A percentile compares a stretch with the other conserved stretches of the same genome.
Conservation (phyloP, 1,140 invertebrate species). For the Tetraneura akinire region DNA sequence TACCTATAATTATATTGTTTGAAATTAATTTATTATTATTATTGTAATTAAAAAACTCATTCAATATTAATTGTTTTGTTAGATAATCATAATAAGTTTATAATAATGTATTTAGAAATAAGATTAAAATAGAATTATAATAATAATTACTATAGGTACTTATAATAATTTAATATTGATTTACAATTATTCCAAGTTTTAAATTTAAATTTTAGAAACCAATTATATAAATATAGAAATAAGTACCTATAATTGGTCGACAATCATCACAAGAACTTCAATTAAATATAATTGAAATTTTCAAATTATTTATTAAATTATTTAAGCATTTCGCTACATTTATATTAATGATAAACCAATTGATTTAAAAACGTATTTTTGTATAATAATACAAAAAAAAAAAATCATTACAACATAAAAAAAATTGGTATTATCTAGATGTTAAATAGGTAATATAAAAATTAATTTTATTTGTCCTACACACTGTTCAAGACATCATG, state of each 20-base stretch:
- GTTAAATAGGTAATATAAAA: too few relatives aligned
- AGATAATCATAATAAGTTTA: too few relatives aligned
- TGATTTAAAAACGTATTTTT: not conserved
- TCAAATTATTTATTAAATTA: not conserved
- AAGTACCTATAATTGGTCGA: too few relatives aligned
- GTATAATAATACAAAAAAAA: not conserved
- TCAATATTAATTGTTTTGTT: too few relatives aligned
- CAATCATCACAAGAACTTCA: too few relatives aligned
- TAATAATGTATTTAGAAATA: not conserved
- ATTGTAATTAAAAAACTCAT: too few relatives aligned
- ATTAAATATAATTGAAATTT: too few relatives aligned
- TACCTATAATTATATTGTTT: not conserved
- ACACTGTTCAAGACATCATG: not conserved
- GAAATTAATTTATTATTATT: not conserved
- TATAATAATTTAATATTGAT: not conserved
- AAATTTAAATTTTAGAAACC: too few relatives aligned
- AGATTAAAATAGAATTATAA: not conserved
- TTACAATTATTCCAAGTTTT: not conserved
- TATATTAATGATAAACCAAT: not conserved
- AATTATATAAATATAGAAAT: too few relatives aligned
- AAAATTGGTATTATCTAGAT: not conserved
- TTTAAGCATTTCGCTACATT: not conserved
- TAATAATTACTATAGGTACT: not conserved
- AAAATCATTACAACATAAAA: too few relatives aligned
- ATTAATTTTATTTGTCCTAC: not conserved